Base-by-base conservation (phyloP, 2,797 vertebrate species). In the Dipus sagitta region DNA sequence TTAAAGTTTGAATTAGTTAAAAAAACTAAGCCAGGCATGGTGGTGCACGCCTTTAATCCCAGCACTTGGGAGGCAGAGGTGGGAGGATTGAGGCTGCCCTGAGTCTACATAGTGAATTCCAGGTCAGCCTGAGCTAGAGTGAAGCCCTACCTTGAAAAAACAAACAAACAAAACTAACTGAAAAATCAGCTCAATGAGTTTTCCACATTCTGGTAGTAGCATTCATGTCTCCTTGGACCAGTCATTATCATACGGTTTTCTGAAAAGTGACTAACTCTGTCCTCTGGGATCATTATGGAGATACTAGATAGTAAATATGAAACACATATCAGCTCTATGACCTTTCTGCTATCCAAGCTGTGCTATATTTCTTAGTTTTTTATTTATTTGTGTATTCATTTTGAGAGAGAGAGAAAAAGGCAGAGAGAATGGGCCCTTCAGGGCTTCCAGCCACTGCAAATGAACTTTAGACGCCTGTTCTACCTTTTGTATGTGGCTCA, bases 331-430 rank as follows among this genome's bases (percentile, higher is more conserved):
- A 81, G 8, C 34, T 74, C 83, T 74, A 67, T 38, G 81, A 65
- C 71, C 79, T 86, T 89, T 95, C 58, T 93, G 26, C 10, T 91
- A 23, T 70, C 54, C 38, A 81, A 24, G 24, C 38, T 96, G 0
- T 1, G 79, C 90, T 94, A 65, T 96, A 26, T 89, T 64, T 95
- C 34, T 91, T 87, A 85, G n/a, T 38, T 38, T 38, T 38, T 38
- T 38, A 6, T 38, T 38, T 38, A 3, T 0, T 91, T 97, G 86
- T 2, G 95, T 93, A 47, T 47, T 47, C 3, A 4, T 47, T 47
- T 47, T 47, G 42, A 47, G 42, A 47, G 42, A 47, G 42, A 47
- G 42, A 47, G 42, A 47, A 9, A 47, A 47, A 47, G 42, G 3
- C 2, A 47, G 42, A 47, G 42, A 47, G 42, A 47, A 47, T 47